Base-by-base conservation (phyloP, 2,888 invertebrate genomes). In the Pristionchus maxplancki region DNA sequence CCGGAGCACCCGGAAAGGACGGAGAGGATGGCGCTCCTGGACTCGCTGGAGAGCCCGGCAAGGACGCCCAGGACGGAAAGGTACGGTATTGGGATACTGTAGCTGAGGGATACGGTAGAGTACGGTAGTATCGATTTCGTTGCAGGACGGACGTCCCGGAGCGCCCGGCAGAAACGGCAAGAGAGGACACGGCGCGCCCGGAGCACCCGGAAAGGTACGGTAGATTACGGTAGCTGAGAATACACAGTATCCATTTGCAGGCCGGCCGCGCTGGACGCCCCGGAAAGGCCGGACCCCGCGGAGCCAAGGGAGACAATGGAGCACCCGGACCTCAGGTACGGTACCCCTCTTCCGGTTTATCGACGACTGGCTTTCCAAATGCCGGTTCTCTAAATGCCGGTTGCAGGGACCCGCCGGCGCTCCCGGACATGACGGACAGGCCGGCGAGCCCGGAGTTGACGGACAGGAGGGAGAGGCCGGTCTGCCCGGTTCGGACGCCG, bases 1-100 rank as follows among this genome's bases (percentile, higher is more conserved):
- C 86, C 48, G 86, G 86, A 67, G 40, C 64, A 20, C 86, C 86
- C 44, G 86, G 86, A 86, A 67, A 64, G 67, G 86, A 86, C 67
- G 86, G 86, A 86, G 48, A 64, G 64, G 67, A 64, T 40, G 86
- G 86, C 0, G 67, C 48, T 15, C 86, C 86, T 20, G 86, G 86
- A 44, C 86, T 48, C 20, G 64, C 86, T 40, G 86, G 86, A 67
- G 86, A 86, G 48, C 67, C 86, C 48, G 86, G 86, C 44, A n/a
- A 37, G n/a, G 86, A 48, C 24, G 86, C 67, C 20, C 5, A 86
- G 86, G 67, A 86, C 24, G 86, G 86, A 64, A 24, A n/a, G n/a
- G n/a, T n/a, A n/a, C n/a, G n/a, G n/a, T n/a, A n/a, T n/a, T n/a
- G n/a, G n/a, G n/a, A n/a, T n/a, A n/a, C n/a, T n/a, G n/a, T n/a